Conservation (phyloP, 2,888 invertebrate species). For the Ganaspis brasiliensis region DNA sequence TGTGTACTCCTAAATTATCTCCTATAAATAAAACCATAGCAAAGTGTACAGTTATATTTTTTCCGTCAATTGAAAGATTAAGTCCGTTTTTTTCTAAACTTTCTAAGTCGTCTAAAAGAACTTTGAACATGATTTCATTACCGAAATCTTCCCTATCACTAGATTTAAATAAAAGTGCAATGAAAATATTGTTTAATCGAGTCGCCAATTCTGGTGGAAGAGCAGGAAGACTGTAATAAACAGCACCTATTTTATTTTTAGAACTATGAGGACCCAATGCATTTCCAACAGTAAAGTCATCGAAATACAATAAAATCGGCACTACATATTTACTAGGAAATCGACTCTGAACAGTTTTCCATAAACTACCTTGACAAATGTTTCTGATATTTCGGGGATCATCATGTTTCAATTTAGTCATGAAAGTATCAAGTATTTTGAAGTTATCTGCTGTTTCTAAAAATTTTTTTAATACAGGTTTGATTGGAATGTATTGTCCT, state of each 20-base stretch:
- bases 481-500: conserved; percentile 41
- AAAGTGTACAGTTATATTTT: conserved; percentile 41
- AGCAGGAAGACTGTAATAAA: conserved; percentile 46
- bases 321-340: conserved; percentile 48
- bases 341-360: conserved; percentile 35
- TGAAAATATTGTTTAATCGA: conserved; percentile 45
- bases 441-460: conserved; percentile 38
- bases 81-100: conserved; percentile 32
- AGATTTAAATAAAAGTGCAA: conserved; percentile 46
- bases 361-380: conserved; percentile 45
- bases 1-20: conserved; percentile 59
- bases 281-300: conserved; percentile 49
- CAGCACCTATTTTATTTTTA: conserved; percentile 47
- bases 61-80: background rate
- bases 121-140: conserved; percentile 42
- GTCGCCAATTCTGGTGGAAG: conserved; percentile 39
- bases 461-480: conserved; percentile 30
- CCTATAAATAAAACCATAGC: conserved; percentile 52
- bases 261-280: conserved; percentile 40
- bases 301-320: conserved; percentile 46
- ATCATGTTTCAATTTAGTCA: conserved; percentile 28
- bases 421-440: conserved; percentile 18
- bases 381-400: conserved; percentile 21
- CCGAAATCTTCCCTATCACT: conserved; percentile 38
- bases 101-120: conserved; percentile 43